Conservation (phyloP, 2,888 invertebrate genomes). For the Lasioglossum calceatum region DNA sequence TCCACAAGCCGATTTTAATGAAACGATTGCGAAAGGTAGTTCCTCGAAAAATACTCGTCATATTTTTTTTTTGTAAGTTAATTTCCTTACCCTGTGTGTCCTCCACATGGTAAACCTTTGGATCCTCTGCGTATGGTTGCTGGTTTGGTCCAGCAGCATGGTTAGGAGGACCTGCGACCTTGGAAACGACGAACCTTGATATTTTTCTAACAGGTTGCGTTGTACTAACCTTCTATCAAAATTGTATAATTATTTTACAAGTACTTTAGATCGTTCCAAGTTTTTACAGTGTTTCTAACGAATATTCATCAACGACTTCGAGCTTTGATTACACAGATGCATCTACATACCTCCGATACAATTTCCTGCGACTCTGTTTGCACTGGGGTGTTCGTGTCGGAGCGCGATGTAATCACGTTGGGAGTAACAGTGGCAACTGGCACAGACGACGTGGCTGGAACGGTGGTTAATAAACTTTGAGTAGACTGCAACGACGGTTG, state of each 20-base stretch:
- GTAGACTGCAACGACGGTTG: conserved; percentile 58
- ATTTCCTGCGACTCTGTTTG: conserved; percentile 77
- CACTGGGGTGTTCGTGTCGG: conserved; percentile 75
- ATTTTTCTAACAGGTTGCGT: conserved; percentile 88
- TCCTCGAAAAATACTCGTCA: neutral
- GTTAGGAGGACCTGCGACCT: conserved; percentile 81
- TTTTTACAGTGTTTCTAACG: conserved; percentile 11
- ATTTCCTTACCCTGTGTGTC: conserved; percentile 71
- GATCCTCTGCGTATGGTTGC: conserved; percentile 64
- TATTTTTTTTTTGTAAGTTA: neutral
- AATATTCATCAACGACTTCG: neutral
- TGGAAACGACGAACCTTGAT: conserved; percentile 91
- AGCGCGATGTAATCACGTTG: conserved; percentile 73
- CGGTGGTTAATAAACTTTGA: conserved; percentile 73
- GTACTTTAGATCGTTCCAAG: neutral
- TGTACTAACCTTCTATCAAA: conserved; percentile 63
- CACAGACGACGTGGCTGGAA: conserved; percentile 68
- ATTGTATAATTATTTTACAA: conserved; percentile 45
- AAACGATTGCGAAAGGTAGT: neutral
- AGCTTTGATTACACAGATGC: neutral
- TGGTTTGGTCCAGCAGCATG: conserved; percentile 61
- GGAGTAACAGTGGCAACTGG: conserved; percentile 77
- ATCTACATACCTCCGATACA: conserved; percentile 67
- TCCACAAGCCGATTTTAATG: neutral
- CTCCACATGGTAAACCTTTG: conserved; percentile 70